These are phyloP conservation scores for Euura saliciscinereae DNA, from an alignment of 1,140 invertebrate species.

Conservation along the genomic window DNA sequence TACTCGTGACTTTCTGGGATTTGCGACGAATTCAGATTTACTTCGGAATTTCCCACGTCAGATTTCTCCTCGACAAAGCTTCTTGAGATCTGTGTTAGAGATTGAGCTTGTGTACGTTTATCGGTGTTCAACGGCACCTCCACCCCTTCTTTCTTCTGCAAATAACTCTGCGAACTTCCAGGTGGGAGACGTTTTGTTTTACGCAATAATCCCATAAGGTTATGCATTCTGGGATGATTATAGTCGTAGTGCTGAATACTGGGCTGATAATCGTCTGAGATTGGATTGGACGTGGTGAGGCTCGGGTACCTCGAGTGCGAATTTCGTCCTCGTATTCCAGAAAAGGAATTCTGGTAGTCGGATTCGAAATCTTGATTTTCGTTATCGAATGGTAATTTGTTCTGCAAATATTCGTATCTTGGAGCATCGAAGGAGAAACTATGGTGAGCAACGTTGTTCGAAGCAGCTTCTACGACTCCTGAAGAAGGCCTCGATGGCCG, in stretches of 20 bases:
- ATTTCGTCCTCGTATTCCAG: not conserved
- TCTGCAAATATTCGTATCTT: not conserved
- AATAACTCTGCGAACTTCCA: slow-evolving; percentile 30
- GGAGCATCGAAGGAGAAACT: not conserved
- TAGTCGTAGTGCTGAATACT: slow-evolving; percentile 33
- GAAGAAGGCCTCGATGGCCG: not conserved
- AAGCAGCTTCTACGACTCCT: not conserved
- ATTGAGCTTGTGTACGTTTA: not conserved
- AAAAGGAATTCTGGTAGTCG: not conserved
- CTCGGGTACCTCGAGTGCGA: slow-evolving; percentile 30
- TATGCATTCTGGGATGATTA: slow-evolving; percentile 51
- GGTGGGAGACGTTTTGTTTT: slow-evolving; percentile 52
- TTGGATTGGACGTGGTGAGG: slow-evolving; percentile 33
- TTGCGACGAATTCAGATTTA: not conserved
- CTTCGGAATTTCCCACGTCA: slow-evolving; percentile 21
- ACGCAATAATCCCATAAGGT: slow-evolving; percentile 52
- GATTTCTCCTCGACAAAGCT: slow-evolving; percentile 35
- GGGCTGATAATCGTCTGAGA: not conserved
- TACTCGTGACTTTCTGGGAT: not conserved
- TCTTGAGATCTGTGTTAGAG: slow-evolving; percentile 25
- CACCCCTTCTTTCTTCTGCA: slow-evolving; percentile 7
- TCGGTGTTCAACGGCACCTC: not conserved
- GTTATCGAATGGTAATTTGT: not conserved
- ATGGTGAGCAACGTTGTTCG: not conserved
- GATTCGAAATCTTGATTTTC: not conserved